Percentiles rank a stretch among this genome's conserved stretches.
phyloP scores from a whole-genome alignment of 2,888 invertebrate species.

The Rotaria magnacalcarata region DNA sequence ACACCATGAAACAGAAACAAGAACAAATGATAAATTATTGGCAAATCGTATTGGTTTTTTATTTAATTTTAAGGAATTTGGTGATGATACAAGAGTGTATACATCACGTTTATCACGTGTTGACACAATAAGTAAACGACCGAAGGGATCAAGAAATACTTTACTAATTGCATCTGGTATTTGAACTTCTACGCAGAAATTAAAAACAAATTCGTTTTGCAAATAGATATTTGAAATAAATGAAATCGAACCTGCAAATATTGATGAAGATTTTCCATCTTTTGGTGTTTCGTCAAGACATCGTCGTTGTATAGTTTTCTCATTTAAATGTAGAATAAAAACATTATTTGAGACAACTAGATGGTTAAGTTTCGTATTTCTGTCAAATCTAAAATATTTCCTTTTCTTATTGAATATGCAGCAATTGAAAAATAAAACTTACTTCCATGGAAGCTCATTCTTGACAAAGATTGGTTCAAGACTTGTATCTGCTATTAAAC shows the following conservation, averaged over 20 bases:
- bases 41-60: background rate
- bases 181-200: background rate
- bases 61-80: background rate
- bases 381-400: slow-evolving; percentile 5
- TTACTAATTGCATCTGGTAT: background rate
- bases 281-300: background rate
- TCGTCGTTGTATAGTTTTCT: slow-evolving; percentile 21
- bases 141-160: background rate
- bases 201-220: background rate
- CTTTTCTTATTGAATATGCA: background rate
- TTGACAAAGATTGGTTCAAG: background rate
- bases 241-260: background rate
- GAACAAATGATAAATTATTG: background rate
- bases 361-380: background rate
- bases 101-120: background rate
- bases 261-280: background rate
- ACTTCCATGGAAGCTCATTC: slow-evolving; percentile 1
- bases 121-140: background rate
- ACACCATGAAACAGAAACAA: background rate
- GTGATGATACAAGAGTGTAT: background rate
- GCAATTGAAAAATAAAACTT: background rate
- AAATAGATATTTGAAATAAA: background rate
- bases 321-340: slow-evolving; percentile 36
- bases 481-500: background rate
- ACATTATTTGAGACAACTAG: slow-evolving; percentile 21